Evolutionary conservation across 2,113 vertebrate genomes (phyloP).

Genomic region (Sinocyclocheilus maitianheensis): DNA sequence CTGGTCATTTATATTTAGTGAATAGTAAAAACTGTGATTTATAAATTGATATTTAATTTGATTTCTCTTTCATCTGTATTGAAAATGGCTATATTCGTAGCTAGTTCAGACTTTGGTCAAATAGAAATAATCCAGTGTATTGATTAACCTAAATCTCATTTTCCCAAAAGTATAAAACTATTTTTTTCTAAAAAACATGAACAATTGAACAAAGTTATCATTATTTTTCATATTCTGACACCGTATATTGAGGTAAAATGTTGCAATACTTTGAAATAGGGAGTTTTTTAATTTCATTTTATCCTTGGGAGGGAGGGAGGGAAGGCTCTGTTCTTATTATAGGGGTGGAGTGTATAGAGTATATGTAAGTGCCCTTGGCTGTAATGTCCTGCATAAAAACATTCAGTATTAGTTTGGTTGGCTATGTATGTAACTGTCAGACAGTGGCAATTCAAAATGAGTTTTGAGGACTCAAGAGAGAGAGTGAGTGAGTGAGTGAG

Average conservation of each 20-base stretch:
- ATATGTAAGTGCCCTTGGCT: not conserved
- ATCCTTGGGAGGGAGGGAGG: not conserved
- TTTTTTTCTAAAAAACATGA: not conserved
- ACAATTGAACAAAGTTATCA: not conserved
- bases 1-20: no score
- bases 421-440: constrained; percentile 47
- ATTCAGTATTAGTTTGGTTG: constrained; percentile 15
- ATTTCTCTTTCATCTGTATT: no score
- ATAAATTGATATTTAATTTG: no score
- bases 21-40: no score
- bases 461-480: constrained; percentile 41
- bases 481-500: not conserved
- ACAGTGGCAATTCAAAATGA: constrained; percentile 47
- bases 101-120: no score
- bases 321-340: not conserved
- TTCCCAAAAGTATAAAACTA: not conserved
- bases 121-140: no score
- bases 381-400: not conserved
- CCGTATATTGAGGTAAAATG: not conserved
- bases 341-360: not conserved
- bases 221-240: not conserved
- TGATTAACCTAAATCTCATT: not conserved
- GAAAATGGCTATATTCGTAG: no score
- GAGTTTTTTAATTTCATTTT: not conserved
- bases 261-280: not conserved